phyloP scores from a whole-genome alignment of 2,888 invertebrate species.

The Dorcus hopei region DNA sequence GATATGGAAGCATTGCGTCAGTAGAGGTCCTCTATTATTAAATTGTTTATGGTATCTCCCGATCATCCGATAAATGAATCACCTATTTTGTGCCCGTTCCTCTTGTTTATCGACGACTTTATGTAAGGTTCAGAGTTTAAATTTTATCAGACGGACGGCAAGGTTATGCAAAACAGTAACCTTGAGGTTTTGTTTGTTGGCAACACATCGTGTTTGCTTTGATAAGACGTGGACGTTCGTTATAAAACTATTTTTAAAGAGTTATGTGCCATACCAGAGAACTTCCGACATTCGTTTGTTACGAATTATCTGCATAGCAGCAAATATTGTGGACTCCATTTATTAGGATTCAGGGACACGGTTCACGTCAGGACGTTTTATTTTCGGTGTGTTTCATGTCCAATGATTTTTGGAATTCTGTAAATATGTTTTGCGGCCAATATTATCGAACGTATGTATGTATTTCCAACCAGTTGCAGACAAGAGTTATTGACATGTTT shows the following conservation, averaged over 20 bases:
- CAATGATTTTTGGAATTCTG: no score
- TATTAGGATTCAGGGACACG: not conserved
- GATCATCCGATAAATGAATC: no score
- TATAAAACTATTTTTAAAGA: not conserved
- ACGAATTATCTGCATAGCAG: not conserved
- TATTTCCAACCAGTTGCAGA: no score
- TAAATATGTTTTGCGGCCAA: no score
- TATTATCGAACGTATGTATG: no score
- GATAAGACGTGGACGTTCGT: not conserved
- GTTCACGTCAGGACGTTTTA: not conserved
- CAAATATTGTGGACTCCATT: not conserved
- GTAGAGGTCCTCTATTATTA: no score
- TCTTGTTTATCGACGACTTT: no score
- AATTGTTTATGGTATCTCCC: no score
- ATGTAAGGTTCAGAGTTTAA: not conserved
- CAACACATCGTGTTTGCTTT: not conserved
- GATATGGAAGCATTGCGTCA: no score
- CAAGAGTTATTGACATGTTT: no score
- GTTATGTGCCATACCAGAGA: not conserved
- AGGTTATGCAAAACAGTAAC: not conserved
- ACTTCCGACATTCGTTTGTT: not conserved
- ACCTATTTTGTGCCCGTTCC: no score
- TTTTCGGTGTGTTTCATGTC: not conserved
- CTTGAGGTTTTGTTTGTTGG: not conserved
- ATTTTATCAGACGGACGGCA: not conserved